Percentiles rank a stretch among this genome's conserved stretches.
These are phyloP conservation scores for Encarsia formosa DNA, from an alignment of 2,888 invertebrate species.

Conservation along the genomic window DNA sequence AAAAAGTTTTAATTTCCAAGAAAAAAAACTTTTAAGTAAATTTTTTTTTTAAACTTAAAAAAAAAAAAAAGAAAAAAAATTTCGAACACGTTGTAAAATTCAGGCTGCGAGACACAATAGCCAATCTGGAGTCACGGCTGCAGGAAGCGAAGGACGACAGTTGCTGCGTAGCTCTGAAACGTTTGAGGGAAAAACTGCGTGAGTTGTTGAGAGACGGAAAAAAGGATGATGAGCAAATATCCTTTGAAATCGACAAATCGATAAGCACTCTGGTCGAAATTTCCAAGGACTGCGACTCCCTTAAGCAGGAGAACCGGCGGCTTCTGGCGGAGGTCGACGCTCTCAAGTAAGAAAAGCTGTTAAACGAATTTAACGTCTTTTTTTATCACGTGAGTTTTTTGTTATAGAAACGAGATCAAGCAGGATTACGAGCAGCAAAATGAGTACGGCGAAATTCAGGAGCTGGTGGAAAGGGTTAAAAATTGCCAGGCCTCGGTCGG, in stretches of 20 bases:
- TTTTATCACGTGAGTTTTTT: not conserved
- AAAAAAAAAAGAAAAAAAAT: too few relatives aligned
- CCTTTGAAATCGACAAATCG: slow-evolving; percentile 37
- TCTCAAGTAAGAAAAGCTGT: slow-evolving; percentile 25
- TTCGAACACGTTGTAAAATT: slow-evolving; percentile 1
- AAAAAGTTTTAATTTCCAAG: slow-evolving; percentile 2
- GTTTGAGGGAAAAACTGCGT: slow-evolving; percentile 40
- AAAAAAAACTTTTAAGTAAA: too few relatives aligned
- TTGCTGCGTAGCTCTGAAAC: slow-evolving; percentile 42
- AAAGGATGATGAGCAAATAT: slow-evolving; percentile 35
- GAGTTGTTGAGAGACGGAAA: slow-evolving; percentile 39
- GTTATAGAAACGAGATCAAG: slow-evolving; percentile 4
- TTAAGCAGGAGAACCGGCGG: slow-evolving; percentile 35
- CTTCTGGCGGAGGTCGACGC: slow-evolving; percentile 28
- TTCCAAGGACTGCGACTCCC: slow-evolving; percentile 36
- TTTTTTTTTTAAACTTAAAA: too few relatives aligned
- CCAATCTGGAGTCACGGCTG: slow-evolving; percentile 35
- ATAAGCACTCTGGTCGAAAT: slow-evolving; percentile 39
- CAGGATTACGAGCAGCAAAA: not conserved
- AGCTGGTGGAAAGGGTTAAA: slow-evolving; percentile 24
- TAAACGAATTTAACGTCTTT: too few relatives aligned
- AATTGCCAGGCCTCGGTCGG: slow-evolving; percentile 17
- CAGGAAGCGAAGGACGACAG: slow-evolving; percentile 38
- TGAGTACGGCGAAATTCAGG: not conserved
- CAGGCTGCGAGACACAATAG: slow-evolving; percentile 39